Evolutionary conservation across 1,140 invertebrate genomes (phyloP).

Genomic region (Mizuhopecten yessoensis): DNA sequence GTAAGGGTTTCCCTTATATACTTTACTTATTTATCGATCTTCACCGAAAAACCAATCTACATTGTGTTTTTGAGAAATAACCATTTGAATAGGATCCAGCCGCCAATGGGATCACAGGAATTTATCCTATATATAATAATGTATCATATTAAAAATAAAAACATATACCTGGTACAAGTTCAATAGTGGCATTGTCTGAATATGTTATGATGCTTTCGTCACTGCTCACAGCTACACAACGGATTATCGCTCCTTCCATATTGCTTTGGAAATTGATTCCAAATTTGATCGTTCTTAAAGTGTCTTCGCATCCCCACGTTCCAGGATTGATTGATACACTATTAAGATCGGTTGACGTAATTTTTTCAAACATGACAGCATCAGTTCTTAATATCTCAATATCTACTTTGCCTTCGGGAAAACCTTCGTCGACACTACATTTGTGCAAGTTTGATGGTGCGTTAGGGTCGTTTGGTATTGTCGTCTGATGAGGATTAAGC

Average conservation of each 20-base stretch:
- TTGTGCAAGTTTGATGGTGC: background rate
- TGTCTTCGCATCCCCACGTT: background rate
- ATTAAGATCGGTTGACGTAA: background rate
- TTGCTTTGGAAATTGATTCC: background rate
- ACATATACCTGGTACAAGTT: background rate
- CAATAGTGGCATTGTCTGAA: background rate
- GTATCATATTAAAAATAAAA: no score
- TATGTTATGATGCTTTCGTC: background rate
- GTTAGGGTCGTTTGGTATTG: background rate
- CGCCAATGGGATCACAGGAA: no score
- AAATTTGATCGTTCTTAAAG: background rate
- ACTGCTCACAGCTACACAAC: background rate
- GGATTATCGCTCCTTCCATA: background rate
- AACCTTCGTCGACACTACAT: background rate
- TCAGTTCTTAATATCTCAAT: background rate
- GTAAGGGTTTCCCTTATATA: no score
- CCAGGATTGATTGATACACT: background rate
- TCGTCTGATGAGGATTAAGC: background rate
- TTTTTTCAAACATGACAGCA: background rate
- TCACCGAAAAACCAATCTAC: no score
- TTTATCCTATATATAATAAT: no score
- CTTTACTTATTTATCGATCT: no score
- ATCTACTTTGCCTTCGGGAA: background rate
- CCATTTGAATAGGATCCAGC: no score
- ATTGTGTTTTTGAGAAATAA: no score